Evolutionary conservation across 1,140 invertebrate species (phyloP).

Genomic region (Anastrepha ludens): DNA sequence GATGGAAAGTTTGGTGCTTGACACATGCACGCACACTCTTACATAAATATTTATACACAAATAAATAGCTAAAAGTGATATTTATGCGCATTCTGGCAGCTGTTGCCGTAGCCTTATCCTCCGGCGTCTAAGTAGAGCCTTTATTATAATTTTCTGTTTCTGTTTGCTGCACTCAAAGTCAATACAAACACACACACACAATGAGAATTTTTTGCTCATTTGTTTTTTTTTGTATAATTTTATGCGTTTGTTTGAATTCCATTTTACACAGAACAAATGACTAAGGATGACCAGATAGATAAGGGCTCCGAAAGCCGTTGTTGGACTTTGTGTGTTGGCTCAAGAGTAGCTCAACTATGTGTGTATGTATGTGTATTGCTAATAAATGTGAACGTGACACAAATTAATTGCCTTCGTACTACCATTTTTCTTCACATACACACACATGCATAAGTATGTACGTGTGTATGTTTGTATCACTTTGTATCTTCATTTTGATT

Average conservation of each 20-base stretch:
- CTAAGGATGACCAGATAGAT: not conserved
- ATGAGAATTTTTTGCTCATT: no score
- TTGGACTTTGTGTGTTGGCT: not conserved
- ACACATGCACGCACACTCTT: not conserved
- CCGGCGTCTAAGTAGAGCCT: not conserved
- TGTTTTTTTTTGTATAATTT: not conserved
- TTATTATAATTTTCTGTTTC: not conserved
- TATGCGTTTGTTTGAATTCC: conserved; percentile 2
- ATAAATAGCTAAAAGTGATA: not conserved
- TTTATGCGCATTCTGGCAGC: not conserved
- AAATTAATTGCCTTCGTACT: conserved; percentile 27
- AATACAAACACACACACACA: no score
- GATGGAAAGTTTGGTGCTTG: not conserved
- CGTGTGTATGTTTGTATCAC: not conserved
- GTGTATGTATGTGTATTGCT: not conserved
- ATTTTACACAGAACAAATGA: not conserved
- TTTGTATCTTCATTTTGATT: conserved; percentile 42
- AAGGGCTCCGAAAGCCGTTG: not conserved
- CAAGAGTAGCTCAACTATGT: not conserved
- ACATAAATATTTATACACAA: not conserved
- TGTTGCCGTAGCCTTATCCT: not conserved
- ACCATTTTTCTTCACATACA: not conserved
- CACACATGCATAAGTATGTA: not conserved
- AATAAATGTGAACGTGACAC: conserved; percentile 31
- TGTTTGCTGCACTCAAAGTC: not conserved